Evolutionary conservation across 2,113 vertebrate genomes (phyloP), one percentile per base, ranked within the genome.

Genomic region (Ptilonorhynchus violaceus): DNA sequence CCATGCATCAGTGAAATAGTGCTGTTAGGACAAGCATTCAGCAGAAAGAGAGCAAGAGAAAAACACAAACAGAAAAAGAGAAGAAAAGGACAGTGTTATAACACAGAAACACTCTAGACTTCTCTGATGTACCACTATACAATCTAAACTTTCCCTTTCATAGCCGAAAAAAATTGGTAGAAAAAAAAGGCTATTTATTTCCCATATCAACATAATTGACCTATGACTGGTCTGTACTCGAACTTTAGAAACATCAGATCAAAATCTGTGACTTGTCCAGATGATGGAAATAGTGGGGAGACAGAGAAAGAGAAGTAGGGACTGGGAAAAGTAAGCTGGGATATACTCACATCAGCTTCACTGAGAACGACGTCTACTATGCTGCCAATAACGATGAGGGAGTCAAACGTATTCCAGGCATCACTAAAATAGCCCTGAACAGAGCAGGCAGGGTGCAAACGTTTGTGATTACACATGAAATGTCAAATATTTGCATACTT

Each of bases 1-100:
- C 99, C 99, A 99, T 99, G 99, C 99, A 98, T 99, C 99, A 99
- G 99, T 99, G 98, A 99, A 99, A 99, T 99, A 99, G 98, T 99
- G 99, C 99, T 99, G 99, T 99, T 98, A 98, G 98, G 98, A 98
- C 97, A 98, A 98, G 98, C 98, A 95, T 98, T 97, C 98, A 98
- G 98, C 91, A 98, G 96, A 98, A 97, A 98, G 98, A 97, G 97
- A 97, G 88, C 93, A 97, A 97, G 89, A 97, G 97, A 97, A 93
- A 98, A 97, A 98, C 98, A 98, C 96, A 97, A 97, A 97, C 97
- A 97, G 97, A 98, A 97, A 98, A 97, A 97, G 96, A 98, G 97
- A 98, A 98, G 96, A 98, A 96, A 98, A 98, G 98, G 98, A 98
- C 97, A 98, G 97, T 64, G 95, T 98, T 98, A 98, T 95, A 95